Percentiles rank a stretch among this genome's conserved stretches.
These are phyloP conservation scores for Microtus pennsylvanicus DNA, from an alignment of 2,113 vertebrate species.

Conservation along the genomic window DNA sequence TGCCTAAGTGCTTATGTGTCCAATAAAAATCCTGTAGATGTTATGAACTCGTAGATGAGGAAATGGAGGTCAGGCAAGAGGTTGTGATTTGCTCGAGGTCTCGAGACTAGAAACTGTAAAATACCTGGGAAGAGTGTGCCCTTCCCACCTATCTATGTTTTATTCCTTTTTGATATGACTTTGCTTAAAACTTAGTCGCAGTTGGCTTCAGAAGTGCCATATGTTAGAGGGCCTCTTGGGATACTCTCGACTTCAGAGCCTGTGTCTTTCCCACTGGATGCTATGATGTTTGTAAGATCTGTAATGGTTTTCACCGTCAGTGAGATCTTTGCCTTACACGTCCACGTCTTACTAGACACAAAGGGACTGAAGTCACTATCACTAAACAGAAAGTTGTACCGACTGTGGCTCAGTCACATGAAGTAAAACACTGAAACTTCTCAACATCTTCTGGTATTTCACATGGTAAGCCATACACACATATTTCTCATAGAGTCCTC, in stretches of 20 bases:
- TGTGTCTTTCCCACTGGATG: not conserved
- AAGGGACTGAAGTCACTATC: slow-evolving; percentile 16
- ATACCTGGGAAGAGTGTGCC: not conserved
- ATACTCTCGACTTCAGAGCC: not conserved
- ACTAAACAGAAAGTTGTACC: slow-evolving; percentile 26
- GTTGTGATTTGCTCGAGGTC: not conserved
- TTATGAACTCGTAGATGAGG: slow-evolving; percentile 39
- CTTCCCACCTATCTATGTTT: slow-evolving; percentile 6
- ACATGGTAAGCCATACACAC: not conserved
- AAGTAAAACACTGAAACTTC: not conserved
- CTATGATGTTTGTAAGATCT: slow-evolving; percentile 61
- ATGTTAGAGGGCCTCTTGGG: not conserved
- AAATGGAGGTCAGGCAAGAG: slow-evolving; percentile 11
- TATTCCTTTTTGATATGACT: not conserved
- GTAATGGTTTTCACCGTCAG: not conserved
- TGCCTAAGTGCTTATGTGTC: not conserved
- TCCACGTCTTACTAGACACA: not conserved
- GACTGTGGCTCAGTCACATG: not conserved
- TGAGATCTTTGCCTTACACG: slow-evolving; percentile 56
- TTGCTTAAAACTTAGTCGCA: slow-evolving; percentile 3
- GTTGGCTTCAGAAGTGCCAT: not conserved
- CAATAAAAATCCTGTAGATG: slow-evolving; percentile 35
- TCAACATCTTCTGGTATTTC: not conserved
- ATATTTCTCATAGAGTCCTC: not conserved
- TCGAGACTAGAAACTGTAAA: slow-evolving; percentile 19